Percentiles rank a stretch among this genome's conserved stretches.
phyloP scores from a whole-genome alignment of 2,113 vertebrate genomes.

The Bettongia penicillata region DNA sequence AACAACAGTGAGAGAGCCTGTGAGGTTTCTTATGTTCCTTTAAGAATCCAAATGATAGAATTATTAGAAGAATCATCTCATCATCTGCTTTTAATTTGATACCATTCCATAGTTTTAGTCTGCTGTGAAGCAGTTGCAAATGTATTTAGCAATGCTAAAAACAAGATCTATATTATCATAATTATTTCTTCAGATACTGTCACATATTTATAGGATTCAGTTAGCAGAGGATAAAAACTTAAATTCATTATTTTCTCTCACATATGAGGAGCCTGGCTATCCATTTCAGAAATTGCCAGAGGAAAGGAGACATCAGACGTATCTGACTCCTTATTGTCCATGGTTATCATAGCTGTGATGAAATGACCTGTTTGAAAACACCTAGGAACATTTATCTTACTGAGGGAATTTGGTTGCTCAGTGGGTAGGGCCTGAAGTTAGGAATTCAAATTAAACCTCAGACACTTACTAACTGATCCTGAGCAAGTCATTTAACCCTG shows the following conservation, averaged over 20 bases:
- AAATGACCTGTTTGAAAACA: neutral
- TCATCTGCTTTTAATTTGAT: neutral
- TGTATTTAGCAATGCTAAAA: neutral
- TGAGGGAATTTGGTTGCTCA: neutral
- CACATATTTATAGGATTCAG: neutral
- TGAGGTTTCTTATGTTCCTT: neutral
- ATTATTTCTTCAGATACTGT: neutral
- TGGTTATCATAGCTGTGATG: neutral
- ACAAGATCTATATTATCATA: neutral
- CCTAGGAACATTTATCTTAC: neutral
- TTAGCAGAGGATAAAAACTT: neutral
- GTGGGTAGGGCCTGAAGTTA: no score
- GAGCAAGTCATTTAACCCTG: neutral
- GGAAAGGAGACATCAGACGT: neutral
- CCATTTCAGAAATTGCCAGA: neutral
- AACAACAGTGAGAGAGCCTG: neutral
- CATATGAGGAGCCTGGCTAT: neutral
- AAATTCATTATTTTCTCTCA: neutral
- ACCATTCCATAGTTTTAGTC: neutral
- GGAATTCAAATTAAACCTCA: no score
- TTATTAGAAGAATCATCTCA: neutral
- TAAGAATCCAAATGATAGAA: neutral
- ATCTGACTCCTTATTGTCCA: neutral
- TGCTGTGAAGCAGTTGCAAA: neutral
- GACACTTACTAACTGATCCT: neutral